Base-by-base conservation (phyloP, 1,140 invertebrate species). In the Drosophila bocqueti region DNA sequence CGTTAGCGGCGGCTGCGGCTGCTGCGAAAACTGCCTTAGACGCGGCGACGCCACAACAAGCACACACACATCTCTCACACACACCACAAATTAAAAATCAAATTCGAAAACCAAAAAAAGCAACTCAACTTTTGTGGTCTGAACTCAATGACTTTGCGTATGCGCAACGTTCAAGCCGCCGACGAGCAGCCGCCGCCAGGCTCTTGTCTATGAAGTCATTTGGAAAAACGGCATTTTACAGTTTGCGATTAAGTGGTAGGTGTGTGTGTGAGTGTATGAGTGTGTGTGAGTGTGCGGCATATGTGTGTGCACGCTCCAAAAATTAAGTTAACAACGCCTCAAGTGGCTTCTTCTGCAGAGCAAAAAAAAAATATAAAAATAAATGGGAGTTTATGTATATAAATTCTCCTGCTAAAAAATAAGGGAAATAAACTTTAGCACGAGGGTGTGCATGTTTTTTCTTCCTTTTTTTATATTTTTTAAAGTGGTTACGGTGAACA, bases 291-390 rank as follows among this genome's bases (percentile, higher is more conserved):
- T 72, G 87, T 60, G 74, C 31, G 66, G 76, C 76, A 81, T 87
- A 64, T 86, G 75, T 82, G 54, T 86, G 83, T 87, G 90, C 87
- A 91, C 83, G 87, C 87, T 91, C 87, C 87, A 91, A 87, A 91
- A 89, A 90, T 90, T 91, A 90, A 90, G 85, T 90, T 90, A 90
- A 90, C 86, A 90, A 90, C 85, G 86, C 65, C 87, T 85, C 76
- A 74, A 90, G 85, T 79, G 86, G 71, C 71, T 60, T 36, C 67
- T 69, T 79, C 76, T 74, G 78, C 79, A 81, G 78, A 43, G 55
- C 79, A 36, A 7, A 73, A 38, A 50, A 71, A 68, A 64, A 13
- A 46, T 57, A 18, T 26, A 38, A 13, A 38, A 49, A 49, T 49
- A 50, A 54, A 57, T 61, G 60, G 29, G 54, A 71, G 38, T 21